Evolutionary conservation across 2,113 vertebrate genomes (phyloP), one percentile per base, ranked within the genome.

Genomic region (Saguinus imperator): DNA sequence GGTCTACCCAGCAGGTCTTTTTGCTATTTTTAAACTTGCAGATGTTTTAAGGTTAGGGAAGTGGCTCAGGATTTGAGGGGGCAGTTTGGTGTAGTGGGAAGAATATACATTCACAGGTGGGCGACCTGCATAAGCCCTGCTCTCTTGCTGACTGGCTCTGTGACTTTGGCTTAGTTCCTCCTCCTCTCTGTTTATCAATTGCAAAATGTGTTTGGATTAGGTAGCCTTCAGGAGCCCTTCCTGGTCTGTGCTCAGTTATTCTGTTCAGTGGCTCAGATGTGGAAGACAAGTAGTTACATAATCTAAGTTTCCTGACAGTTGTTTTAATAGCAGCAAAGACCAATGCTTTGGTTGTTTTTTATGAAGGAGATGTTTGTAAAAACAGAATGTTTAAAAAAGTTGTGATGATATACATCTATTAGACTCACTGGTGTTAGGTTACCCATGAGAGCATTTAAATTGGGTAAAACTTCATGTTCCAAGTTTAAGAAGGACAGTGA

Each of bases 401-500:
- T 50, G 27, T 57, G 48, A 25, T 58, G 27, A 8, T 72, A 6
- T 35, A 4, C 27, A 10, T 52, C 11, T 87, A 8, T 89, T 83
- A 94, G 81, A 68, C 18, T 84, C 61, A 32, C 37, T 40, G 48
- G 43, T 90, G 57, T 87, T 77, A 8, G 50, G 16, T 75, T 83
- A 23, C 93, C 35, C 90, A 93, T 92, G 85, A 97, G 96, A 79
- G 61, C 37, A 45, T n/a, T 79, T 13, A 3, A 52, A 92, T 97
- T 96, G 96, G 84, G 84, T 88, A 27, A 95, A 85, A 97, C 96
- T 96, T 96, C 93, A 79, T 13, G 35, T 97, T 97, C 32, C 17
- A 43, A 35, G 50, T 73, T 94, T 83, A 80, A 58, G 40, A 82
- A 89, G 89, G 72, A 20, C 27, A 93, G 50, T 95, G 95, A 95